Conservation (phyloP, 2,888 invertebrate genomes). For the Prenolepis imparis region DNA sequence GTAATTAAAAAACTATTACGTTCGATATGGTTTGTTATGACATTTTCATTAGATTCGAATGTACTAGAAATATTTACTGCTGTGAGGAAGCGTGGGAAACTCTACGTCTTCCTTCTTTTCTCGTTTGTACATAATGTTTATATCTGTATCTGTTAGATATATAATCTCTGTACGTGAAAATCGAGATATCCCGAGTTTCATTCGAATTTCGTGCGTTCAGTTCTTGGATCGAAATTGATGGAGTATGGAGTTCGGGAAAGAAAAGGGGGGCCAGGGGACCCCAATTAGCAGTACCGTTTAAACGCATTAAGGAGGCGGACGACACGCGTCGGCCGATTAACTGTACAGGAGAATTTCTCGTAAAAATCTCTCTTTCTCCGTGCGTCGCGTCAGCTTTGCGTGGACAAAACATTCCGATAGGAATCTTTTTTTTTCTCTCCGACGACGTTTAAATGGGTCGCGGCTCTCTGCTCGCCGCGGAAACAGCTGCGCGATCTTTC, state of each 20-base stretch:
- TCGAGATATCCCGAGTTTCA: background rate
- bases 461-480: slow-evolving; percentile 44
- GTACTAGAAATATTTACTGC: background rate
- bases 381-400: slow-evolving; percentile 22
- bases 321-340: slow-evolving; percentile 65
- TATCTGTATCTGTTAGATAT: background rate
- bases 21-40: background rate
- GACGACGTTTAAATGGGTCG: slow-evolving; percentile 51
- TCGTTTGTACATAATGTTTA: background rate
- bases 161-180: background rate
- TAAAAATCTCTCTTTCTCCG: slow-evolving; percentile 62
- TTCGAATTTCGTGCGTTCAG: background rate
- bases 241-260: background rate
- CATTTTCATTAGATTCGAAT: background rate
- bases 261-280: background rate
- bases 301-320: slow-evolving; percentile 29
- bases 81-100: background rate
- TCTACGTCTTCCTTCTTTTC: background rate
- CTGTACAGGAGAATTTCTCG: slow-evolving; percentile 75
- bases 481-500: slow-evolving; percentile 43
- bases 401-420: slow-evolving; percentile 64
- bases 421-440: slow-evolving; percentile 59
- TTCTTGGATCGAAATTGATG: background rate
- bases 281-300: slow-evolving; percentile 52
- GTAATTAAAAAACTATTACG: background rate